A percentile compares a stretch with the other conserved stretches of the same genome.
phyloP scores from a whole-genome alignment of 92 coral and sea anemone species.

The Zoanthus sociatus region DNA sequence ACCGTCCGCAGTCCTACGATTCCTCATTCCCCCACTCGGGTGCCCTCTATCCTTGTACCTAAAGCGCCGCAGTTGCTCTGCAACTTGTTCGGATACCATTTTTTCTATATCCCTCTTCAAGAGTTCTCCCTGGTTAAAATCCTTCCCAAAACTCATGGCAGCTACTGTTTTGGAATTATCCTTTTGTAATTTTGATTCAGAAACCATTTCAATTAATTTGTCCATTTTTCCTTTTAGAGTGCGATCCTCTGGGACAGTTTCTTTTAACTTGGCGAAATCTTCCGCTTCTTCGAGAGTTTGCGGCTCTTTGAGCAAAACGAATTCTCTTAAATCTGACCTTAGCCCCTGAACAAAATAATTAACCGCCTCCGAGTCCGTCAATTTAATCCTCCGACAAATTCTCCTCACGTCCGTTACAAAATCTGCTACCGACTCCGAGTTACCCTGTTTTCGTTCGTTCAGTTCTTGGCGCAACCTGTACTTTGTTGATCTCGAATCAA shows the following conservation, averaged over 20 bases:
- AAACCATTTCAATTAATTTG: conserved; percentile 3
- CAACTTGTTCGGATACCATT: conserved; percentile 7
- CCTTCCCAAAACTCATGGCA: conserved; percentile 1
- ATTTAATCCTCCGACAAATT: conserved; percentile 16
- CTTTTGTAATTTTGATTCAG: conserved; percentile 1
- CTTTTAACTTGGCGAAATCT: conserved; percentile 33
- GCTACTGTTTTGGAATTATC: conserved; percentile 1
- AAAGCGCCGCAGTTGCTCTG: conserved; percentile 11
- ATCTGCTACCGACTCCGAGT: conserved; percentile 16
- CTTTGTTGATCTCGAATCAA: conserved; percentile 5
- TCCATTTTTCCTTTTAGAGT: conserved; percentile 29
- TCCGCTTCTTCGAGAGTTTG: conserved; percentile 32
- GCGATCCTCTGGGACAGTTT: conserved; percentile 40
- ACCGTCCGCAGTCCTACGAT: conserved; percentile 12
- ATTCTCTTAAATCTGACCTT: conserved; percentile 14
- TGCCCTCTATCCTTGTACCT: conserved; percentile 3
- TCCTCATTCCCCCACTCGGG: conserved; percentile 26
- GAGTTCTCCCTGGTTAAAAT: neutral
- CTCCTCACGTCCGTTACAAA: conserved; percentile 16
- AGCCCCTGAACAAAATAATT: conserved; percentile 36
- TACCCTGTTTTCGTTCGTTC: conserved; percentile 24
- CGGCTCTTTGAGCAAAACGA: conserved; percentile 27
- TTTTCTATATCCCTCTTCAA: neutral
- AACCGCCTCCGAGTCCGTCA: conserved; percentile 13
- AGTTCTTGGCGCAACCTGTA: conserved; percentile 9